These are phyloP conservation scores for Opisthocomus hoazin DNA, from an alignment of 2,113 vertebrate genomes.

Conservation along the genomic window DNA sequence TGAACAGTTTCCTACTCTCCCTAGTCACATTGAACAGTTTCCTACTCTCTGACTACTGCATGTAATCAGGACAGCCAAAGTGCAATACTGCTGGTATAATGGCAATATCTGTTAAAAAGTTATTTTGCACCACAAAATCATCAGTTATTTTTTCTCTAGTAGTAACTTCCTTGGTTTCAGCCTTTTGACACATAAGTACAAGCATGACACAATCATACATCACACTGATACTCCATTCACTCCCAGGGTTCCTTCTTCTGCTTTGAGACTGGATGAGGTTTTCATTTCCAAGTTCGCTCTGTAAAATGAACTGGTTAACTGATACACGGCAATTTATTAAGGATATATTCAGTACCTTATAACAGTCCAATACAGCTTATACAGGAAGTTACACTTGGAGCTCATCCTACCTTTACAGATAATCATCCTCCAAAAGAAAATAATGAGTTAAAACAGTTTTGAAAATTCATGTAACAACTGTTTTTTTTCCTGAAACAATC, in stretches of 20 bases:
- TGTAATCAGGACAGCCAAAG: neutral
- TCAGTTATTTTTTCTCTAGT: neutral
- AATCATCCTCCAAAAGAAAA: neutral
- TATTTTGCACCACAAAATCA: neutral
- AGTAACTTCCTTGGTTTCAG: neutral
- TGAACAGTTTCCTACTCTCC: neutral
- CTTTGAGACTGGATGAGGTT: neutral
- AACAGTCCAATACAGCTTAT: neutral
- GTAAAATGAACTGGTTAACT: conserved; percentile 12
- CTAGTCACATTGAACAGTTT: neutral
- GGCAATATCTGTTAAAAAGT: neutral
- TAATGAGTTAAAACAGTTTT: neutral
- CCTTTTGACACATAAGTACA: neutral
- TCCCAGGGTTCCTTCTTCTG: neutral
- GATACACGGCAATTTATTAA: neutral
- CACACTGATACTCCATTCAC: neutral
- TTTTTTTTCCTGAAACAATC: neutral
- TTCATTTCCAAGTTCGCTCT: neutral
- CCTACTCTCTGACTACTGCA: neutral
- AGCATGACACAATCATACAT: neutral
- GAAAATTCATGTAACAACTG: neutral
- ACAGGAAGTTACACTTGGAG: neutral
- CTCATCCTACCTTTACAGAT: neutral
- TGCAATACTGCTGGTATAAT: neutral
- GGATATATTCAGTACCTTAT: neutral